These are phyloP conservation scores for Drosophila paulistorum DNA, from an alignment of 1,140 invertebrate genomes.

Conservation along the genomic window DNA sequence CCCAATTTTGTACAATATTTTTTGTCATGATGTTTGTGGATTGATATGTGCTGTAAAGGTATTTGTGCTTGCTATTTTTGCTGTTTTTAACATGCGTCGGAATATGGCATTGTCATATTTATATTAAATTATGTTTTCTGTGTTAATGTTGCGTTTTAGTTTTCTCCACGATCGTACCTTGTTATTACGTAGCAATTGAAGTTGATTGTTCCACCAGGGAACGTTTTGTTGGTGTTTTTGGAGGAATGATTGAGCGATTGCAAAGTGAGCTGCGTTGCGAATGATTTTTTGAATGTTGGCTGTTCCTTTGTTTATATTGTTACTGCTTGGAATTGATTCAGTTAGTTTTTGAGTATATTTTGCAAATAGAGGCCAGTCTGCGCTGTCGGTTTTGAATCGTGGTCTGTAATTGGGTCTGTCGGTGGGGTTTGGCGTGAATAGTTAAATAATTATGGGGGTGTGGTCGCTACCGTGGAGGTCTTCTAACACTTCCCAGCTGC, in stretches of 20 bases:
- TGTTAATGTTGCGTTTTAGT: conserved; percentile 14
- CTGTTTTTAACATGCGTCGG: conserved; percentile 23
- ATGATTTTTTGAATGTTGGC: conserved; percentile 19
- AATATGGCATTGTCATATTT: conserved; percentile 10
- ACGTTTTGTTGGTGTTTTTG: conserved; percentile 13
- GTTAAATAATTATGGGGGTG: conserved; percentile 22
- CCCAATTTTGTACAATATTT: no score
- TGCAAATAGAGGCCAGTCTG: conserved; percentile 28
- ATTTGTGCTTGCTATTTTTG: conserved; percentile 14
- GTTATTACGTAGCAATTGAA: neutral
- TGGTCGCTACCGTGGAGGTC: conserved; percentile 32
- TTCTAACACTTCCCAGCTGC: conserved; percentile 31
- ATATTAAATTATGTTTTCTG: conserved; percentile 25
- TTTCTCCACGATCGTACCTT: conserved; percentile 17
- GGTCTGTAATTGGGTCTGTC: neutral
- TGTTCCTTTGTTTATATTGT: conserved; percentile 24
- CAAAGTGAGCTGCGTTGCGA: conserved; percentile 3
- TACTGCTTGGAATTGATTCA: conserved; percentile 16
- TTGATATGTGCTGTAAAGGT: conserved; percentile 34
- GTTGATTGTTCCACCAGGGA: conserved; percentile 29
- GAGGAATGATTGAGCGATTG: conserved; percentile 5
- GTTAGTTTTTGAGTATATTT: conserved; percentile 12
- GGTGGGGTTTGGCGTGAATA: conserved; percentile 22
- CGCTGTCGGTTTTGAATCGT: conserved; percentile 1
- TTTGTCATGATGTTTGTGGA: conserved; percentile 9